Conservation (phyloP, 2,888 invertebrate genomes). For the Dryomyza anilis region DNA sequence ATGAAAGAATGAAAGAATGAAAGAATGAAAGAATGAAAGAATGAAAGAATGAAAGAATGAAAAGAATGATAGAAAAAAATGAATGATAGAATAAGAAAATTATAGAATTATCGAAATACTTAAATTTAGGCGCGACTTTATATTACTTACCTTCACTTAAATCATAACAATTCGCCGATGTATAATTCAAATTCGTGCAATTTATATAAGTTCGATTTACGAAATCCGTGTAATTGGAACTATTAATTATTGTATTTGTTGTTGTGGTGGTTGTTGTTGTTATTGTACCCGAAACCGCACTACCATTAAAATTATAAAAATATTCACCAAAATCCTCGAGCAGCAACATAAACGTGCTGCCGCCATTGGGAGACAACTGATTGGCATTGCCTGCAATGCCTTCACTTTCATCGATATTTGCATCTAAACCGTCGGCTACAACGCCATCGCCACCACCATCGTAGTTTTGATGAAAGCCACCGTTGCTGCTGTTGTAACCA, state of each 20-base stretch:
- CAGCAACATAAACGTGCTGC: constrained; percentile 67
- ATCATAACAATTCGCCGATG: constrained; percentile 48
- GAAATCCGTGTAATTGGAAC: constrained; percentile 54
- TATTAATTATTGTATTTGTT: constrained; percentile 43
- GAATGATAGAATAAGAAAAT: no score
- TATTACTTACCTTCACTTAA: constrained; percentile 56
- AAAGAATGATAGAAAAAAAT: no score
- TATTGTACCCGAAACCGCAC: constrained; percentile 55
- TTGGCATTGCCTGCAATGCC: constrained; percentile 4
- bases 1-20: no score
- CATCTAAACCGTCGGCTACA: constrained; percentile 34
- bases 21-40: no score
- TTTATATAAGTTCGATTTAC: constrained; percentile 57
- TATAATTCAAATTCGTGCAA: constrained; percentile 56
- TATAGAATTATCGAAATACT: no score
- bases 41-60: no score
- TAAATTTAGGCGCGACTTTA: no score
- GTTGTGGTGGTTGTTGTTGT: no score
- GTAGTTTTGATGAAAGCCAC: constrained; percentile 33
- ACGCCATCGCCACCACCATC: constrained; percentile 36
- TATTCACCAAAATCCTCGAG: constrained; percentile 82
- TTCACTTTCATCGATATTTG: constrained; percentile 14
- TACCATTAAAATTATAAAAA: constrained; percentile 67
- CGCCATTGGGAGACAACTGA: constrained; percentile 38
- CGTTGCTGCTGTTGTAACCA: constrained; percentile 18